These are phyloP conservation scores for Euspilapteryx auroguttella DNA, from an alignment of 2,888 invertebrate species.

Conservation along the genomic window DNA sequence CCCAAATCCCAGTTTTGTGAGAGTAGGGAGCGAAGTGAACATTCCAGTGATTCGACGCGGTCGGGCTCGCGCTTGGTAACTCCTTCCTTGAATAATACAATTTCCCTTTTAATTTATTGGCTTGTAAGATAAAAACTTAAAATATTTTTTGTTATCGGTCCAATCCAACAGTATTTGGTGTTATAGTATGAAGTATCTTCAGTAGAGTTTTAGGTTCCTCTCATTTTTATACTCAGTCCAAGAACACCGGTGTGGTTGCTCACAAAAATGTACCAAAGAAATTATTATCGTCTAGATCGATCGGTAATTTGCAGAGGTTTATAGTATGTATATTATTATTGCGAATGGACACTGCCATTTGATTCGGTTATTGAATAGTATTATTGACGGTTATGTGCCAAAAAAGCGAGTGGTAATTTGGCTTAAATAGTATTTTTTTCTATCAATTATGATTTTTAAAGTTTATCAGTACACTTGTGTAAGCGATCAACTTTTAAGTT, in stretches of 20 bases:
- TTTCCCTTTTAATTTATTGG: conserved; percentile 12
- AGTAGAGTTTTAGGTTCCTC: conserved; percentile 19
- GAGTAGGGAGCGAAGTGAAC: conserved; percentile 21
- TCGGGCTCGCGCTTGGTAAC: conserved; percentile 11
- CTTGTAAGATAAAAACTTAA: conserved; percentile 9
- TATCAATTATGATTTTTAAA: neutral
- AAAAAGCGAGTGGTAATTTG: conserved; percentile 21
- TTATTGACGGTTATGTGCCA: conserved; percentile 49
- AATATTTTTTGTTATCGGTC: conserved; percentile 11
- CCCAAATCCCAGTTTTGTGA: conserved; percentile 11
- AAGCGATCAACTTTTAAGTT: conserved; percentile 1
- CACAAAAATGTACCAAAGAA: conserved; percentile 57
- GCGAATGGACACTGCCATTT: conserved; percentile 5
- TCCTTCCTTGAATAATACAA: conserved; percentile 2
- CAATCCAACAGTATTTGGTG: conserved; percentile 29
- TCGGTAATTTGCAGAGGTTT: neutral
- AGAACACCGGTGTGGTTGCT: conserved; percentile 40
- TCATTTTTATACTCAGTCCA: conserved; percentile 21
- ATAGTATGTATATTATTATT: neutral
- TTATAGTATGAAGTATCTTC: conserved; percentile 18
- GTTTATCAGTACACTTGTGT: conserved; percentile 1
- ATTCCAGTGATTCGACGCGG: conserved; percentile 32
- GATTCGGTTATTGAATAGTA: conserved; percentile 16
- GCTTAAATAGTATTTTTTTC: conserved; percentile 1
- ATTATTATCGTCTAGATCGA: conserved; percentile 15